Evolutionary conservation across 2,888 invertebrate species (phyloP), one percentile per base, ranked within the genome.

Genomic region (Mimachlamys varia): DNA sequence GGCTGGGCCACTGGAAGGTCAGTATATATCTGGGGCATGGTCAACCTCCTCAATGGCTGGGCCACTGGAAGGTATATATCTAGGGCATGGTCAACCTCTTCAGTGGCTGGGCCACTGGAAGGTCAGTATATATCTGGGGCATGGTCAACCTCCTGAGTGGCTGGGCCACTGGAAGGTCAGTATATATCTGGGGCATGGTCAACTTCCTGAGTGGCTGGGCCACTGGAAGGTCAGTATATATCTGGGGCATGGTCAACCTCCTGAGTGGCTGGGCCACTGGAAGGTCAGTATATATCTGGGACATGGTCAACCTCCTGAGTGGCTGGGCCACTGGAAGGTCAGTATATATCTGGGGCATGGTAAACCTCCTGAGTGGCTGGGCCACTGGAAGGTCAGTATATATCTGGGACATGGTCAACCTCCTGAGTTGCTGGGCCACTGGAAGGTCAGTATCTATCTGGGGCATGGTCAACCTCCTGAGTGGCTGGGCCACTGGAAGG

Each of bases 1-100:
- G 97, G 97, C 53, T 97, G 97, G 97, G 96, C 96, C 88, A 97
- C 96, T 90, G 97, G 97, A 88, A 96, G 96, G 96, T 97, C 90
- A 88, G 92, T 90, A n/a, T 96, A 97, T 89, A 96, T 97, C 89
- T 97, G 97, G 97, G 97, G 96, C 58, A 96, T 96, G 87, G 95
- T 96, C 90, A 97, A 97, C 92, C 95, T 97, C 88, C 92, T 97
- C 15, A 94, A 95, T 91, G 97, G 97, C 53, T 97, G 97, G 97
- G 96, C 96, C 88, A 97, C 96, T 90, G 97, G 97, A 88, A 96
- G 96, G 96, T 97, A 90, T 96, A 97, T 89, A 96, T 97, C 89
- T 97, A 97, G 97, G 97, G 96, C 58, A 96, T 96, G 87, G 95
- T 96, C 90, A 97, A 97, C 92, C 95, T 97, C 88, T 92, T 97